Evolutionary conservation across 23 tunicate genomes (phyloP).

Genomic region (Phallusia fumigata): DNA sequence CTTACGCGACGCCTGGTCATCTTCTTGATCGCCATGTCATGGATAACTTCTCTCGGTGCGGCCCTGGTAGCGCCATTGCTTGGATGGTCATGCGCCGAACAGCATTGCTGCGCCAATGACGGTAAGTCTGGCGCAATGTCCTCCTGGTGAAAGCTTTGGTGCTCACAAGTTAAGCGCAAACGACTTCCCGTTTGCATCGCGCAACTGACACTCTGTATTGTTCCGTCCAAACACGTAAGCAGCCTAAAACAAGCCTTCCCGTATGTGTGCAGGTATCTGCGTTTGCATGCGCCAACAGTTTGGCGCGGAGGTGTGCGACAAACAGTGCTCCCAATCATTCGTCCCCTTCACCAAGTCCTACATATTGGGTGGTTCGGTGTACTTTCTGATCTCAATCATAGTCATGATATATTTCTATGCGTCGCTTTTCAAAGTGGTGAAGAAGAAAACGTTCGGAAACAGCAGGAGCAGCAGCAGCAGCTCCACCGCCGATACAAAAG

Average conservation of each 20-base stretch:
- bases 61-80: slow-evolving; percentile 65
- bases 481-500: slow-evolving; percentile 21
- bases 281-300: slow-evolving; percentile 54
- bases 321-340: slow-evolving; percentile 70
- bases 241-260: neutral
- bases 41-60: slow-evolving; percentile 52
- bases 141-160: neutral
- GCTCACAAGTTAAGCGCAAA: slow-evolving; percentile 9
- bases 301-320: slow-evolving; percentile 43
- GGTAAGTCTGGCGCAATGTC: slow-evolving; percentile 50
- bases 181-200: slow-evolving; percentile 9
- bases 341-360: slow-evolving; percentile 85
- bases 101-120: slow-evolving; percentile 76
- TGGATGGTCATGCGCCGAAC: slow-evolving; percentile 78
- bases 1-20: slow-evolving; percentile 38
- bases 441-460: slow-evolving; percentile 66
- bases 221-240: neutral
- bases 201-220: neutral
- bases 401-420: slow-evolving; percentile 66
- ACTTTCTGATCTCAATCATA: slow-evolving; percentile 53
- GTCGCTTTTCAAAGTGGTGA: slow-evolving; percentile 65
- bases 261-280: slow-evolving; percentile 56
- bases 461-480: slow-evolving; percentile 15
- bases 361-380: slow-evolving; percentile 57
- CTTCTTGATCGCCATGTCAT: slow-evolving; percentile 47